These are phyloP conservation scores for Grammomys dolichurus DNA, from an alignment of 2,113 vertebrate species.

Conservation along the genomic window DNA sequence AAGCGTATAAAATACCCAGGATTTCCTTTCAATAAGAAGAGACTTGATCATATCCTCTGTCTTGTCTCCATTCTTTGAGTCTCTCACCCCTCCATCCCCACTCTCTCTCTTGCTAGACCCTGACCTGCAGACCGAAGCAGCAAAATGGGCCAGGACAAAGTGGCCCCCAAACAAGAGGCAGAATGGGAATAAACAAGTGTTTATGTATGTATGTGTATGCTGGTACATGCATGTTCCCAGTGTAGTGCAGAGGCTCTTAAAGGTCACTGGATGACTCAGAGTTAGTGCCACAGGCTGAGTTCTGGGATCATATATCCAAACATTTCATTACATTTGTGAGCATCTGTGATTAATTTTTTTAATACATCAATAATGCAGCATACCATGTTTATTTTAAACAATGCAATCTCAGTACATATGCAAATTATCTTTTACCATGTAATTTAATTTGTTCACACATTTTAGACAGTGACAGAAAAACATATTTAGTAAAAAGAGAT, in stretches of 20 bases:
- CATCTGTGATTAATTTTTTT: not conserved
- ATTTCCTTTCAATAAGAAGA: too few species aligned
- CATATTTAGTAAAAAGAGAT: not conserved
- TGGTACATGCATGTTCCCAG: not conserved
- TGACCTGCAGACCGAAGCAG: too few species aligned
- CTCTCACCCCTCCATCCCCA: too few species aligned
- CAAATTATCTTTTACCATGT: not conserved
- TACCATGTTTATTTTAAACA: not conserved
- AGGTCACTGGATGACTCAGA: not conserved
- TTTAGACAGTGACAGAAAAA: not conserved
- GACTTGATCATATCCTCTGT: too few species aligned
- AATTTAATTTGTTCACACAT: not conserved
- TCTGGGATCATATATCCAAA: not conserved
- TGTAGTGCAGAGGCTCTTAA: not conserved
- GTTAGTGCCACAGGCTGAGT: not conserved
- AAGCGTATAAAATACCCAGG: too few species aligned
- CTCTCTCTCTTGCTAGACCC: too few species aligned
- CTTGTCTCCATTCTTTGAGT: too few species aligned
- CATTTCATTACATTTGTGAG: not conserved
- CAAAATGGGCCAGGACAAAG: too few species aligned
- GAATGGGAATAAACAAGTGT: not conserved
- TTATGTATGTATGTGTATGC: not conserved
- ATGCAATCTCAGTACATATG: not conserved
- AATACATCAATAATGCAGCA: not conserved
- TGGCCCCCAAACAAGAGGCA: too few species aligned